A percentile compares a stretch with the other conserved stretches of the same genome.
These are phyloP conservation scores for Cephus rjabovi DNA, from an alignment of 2,888 invertebrate genomes.

Conservation along the genomic window DNA sequence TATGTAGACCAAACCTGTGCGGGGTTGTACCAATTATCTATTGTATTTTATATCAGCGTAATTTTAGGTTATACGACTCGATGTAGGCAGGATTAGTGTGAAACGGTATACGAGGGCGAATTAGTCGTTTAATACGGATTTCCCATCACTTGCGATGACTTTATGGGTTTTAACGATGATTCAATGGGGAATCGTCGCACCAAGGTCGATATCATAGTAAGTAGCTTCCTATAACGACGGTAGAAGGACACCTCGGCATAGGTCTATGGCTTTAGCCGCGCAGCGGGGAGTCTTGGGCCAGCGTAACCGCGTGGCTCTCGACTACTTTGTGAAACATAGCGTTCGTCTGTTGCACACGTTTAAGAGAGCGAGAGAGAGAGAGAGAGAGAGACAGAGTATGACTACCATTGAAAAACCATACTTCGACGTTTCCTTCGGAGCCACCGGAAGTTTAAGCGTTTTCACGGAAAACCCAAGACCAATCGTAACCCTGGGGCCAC, in stretches of 20 bases:
- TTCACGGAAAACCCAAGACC: not conserved
- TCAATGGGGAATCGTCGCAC: not conserved
- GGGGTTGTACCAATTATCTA: not conserved
- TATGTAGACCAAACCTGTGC: not conserved
- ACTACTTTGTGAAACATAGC: not conserved
- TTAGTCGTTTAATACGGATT: not conserved
- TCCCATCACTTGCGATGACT: not conserved
- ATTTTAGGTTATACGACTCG: not conserved
- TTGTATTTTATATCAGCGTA: not conserved
- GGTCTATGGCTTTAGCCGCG: not conserved
- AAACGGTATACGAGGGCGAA: not conserved
- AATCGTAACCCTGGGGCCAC: not conserved
- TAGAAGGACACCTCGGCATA: not conserved
- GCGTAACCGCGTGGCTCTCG: not conserved
- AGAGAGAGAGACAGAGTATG: constrained; percentile 1
- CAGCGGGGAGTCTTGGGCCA: not conserved
- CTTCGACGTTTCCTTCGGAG: not conserved
- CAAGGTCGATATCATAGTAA: not conserved
- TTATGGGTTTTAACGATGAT: not conserved
- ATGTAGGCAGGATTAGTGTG: not conserved
- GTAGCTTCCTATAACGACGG: not conserved
- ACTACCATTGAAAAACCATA: not conserved
- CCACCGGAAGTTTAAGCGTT: not conserved
- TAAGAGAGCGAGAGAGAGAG: constrained; percentile 8
- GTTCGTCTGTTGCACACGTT: not conserved